Evolutionary conservation across 1,140 invertebrate genomes (phyloP).

Genomic region (Drosophila navojoa): DNA sequence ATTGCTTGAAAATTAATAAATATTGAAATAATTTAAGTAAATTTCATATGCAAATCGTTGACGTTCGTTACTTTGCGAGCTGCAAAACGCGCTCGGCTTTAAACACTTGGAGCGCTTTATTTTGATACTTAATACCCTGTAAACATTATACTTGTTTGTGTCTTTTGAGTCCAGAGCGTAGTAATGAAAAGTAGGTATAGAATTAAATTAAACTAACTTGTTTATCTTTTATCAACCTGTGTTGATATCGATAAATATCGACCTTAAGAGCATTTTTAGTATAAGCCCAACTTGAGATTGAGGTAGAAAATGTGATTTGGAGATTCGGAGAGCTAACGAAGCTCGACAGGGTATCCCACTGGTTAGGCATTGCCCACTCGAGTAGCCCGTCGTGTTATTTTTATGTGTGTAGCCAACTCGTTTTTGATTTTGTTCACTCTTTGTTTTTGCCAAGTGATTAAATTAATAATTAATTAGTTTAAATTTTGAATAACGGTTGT

Average conservation of each 20-base stretch:
- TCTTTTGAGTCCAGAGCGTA: neutral
- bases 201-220: too few species aligned
- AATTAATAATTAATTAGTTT: conserved; percentile 84
- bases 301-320: too few species aligned
- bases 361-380: neutral
- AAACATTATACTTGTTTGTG: neutral
- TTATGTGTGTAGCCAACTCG: conserved; percentile 41
- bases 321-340: too few species aligned
- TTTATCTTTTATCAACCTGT: too few species aligned
- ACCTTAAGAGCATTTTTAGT: too few species aligned
- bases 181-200: too few species aligned
- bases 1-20: conserved; percentile 75
- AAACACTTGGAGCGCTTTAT: conserved; percentile 66
- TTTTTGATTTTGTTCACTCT: conserved; percentile 43
- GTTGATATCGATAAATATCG: neutral
- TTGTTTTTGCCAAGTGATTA: conserved; percentile 74
- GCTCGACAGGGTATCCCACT: neutral
- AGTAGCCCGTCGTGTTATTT: neutral
- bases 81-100: conserved; percentile 71
- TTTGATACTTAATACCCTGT: conserved; percentile 6
- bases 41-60: conserved; percentile 72
- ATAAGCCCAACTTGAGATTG: too few species aligned
- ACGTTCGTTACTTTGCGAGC: conserved; percentile 51
- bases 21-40: conserved; percentile 77
- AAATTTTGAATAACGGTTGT: conserved; percentile 82